Evolutionary conservation across 2,113 vertebrate genomes (phyloP), one percentile per base, ranked within the genome.

Genomic region (Melanerpes aurifrons): DNA sequence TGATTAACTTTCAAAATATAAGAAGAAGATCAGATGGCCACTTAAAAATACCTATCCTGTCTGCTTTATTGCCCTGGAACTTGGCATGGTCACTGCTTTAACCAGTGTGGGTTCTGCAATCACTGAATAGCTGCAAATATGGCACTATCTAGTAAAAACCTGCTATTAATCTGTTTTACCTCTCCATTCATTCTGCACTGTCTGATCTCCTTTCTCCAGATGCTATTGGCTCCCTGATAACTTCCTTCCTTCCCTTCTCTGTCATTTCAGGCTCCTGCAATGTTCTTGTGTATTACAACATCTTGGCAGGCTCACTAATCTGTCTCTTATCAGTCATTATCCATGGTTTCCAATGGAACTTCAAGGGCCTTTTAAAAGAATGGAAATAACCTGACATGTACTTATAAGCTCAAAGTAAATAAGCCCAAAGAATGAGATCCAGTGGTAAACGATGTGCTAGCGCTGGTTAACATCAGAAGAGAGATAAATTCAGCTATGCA

Each of bases 171-270:
- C 85, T 84, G 47, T 48, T 91, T 83, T 92, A 74, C 72, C 53
- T 92, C 47, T 90, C 76, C 43, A 83, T 74, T 91, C 54, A 69
- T 70, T 85, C 91, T 88, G 88, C 40, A 59, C 79, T 75, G 73
- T 74, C 90, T 92, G 91, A 92, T 95, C 87, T 90, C 50, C 76
- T 90, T 80, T 64, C 57, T 95, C 67, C 89, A 95, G 87, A 95
- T 90, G 80, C 70, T 71, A 48, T 6, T 94, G 91, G 91, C 71
- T 87, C 57, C 48, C 59, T 78, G 74, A 76, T 84, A 92, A 93
- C 61, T 93, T 93, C 70, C 87, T 96, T 95, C 90, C 89, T 91
- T 95, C 40, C n/a, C n/a, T 90, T 70, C 56, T 56, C 76, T 90
- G 58, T 69, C 79, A 90, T 73, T 93, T 84, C 87, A 90, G 70